Evolutionary conservation across 2,888 invertebrate species (phyloP).

Genomic region (Unio pictorum): DNA sequence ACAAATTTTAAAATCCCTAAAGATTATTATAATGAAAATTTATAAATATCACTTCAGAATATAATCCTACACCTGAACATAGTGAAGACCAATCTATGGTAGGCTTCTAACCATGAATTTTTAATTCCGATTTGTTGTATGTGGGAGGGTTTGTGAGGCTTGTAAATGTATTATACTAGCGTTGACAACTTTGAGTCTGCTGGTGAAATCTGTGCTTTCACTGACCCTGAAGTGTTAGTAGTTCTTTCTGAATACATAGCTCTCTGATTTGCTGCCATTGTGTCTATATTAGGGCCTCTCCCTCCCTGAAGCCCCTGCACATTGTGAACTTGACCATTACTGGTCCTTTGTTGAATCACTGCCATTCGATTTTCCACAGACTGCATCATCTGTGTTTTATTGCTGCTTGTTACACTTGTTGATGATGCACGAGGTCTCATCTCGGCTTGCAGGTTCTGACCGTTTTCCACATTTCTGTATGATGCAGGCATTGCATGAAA

Average conservation of each 20-base stretch:
- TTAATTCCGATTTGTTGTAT: too few relatives aligned
- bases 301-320: constrained; percentile 6
- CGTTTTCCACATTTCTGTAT: constrained; percentile 26
- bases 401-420: constrained; percentile 39
- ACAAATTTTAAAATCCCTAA: too few relatives aligned
- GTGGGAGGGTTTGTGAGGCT: too few relatives aligned
- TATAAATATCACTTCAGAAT: too few relatives aligned
- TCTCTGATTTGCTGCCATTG: constrained; percentile 21
- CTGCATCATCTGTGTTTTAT: constrained; percentile 18
- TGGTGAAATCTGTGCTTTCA: constrained; percentile 22
- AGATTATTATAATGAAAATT: too few relatives aligned
- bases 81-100: too few relatives aligned
- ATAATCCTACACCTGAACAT: too few relatives aligned
- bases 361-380: constrained; percentile 33
- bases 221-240: constrained; percentile 11
- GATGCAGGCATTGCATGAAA: constrained; percentile 48
- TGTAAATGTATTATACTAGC: constrained; percentile 11
- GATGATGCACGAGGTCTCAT: constrained; percentile 46
- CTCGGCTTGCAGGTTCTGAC: constrained; percentile 19
- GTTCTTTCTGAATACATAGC: constrained; percentile 12
- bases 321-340: background rate
- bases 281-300: constrained; percentile 8
- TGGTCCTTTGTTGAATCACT: constrained; percentile 11
- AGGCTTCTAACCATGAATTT: too few relatives aligned
- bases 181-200: constrained; percentile 36